Base-by-base conservation (phyloP, 2,888 invertebrate species). In the Agapostemon virescens region DNA sequence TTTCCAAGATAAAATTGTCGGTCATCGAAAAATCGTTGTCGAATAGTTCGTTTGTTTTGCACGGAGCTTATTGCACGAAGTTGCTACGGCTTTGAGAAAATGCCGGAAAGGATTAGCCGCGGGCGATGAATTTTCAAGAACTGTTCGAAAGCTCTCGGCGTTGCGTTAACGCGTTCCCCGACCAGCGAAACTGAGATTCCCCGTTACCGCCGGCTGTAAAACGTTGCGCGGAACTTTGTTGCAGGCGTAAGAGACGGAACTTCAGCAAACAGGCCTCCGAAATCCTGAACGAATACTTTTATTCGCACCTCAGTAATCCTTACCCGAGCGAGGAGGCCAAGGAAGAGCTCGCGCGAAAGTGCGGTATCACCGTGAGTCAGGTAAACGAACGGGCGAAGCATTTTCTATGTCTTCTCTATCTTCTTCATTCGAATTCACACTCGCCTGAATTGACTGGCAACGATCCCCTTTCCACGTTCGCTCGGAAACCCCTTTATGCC, bases 301-400 rank as follows among this genome's bases (percentile, higher is more conserved):
- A 99, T 94, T 99, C 99, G 90, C 99, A 99, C 94, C 95, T 99
- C 91, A 98, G 98, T 93, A 99, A 99, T 95, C 99, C 99, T 42
- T 99, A 99, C 94, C 99, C 99, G 85, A 98, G 98, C 92, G 99
- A 99, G 94, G 99, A 99, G 94, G 99, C 99, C 86, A 99, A 99
- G 94, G 99, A 99, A 94, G 99, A 99, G 93, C 95, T 99, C 93
- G 99, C 99, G 75, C 95, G 99, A 93, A 99, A 99, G 94, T 99
- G 99, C 94, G 98, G 98, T 93, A 99, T 99, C 93, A 99, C 99
- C 81, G 98, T 98, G 81, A 97, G 97, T 80, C 98, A 98, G 96
- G 98, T 98, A 90, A 93, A 13, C 40, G 23, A 63, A 63, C 33
- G 11, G 72, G 71, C 20, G 61, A 63, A 71, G 63, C 36, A 55